phyloP scores from a whole-genome alignment of 2,888 invertebrate genomes.

The Microctonus brassicae region DNA sequence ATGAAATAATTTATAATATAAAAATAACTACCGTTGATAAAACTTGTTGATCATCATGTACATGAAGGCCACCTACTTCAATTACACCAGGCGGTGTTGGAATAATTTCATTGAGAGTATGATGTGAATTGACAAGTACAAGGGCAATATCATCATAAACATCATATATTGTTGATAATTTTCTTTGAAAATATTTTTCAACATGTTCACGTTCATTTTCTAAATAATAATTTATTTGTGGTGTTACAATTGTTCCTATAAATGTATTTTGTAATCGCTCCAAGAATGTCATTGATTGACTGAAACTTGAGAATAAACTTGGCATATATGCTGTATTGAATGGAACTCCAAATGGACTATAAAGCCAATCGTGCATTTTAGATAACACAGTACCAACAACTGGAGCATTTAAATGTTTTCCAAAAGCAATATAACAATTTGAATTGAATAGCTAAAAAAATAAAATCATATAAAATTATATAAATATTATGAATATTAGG shows the following conservation, averaged over 20 bases:
- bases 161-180: slow-evolving; percentile 42
- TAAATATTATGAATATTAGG: too few species aligned
- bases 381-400: slow-evolving; percentile 48
- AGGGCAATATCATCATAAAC: slow-evolving; percentile 58
- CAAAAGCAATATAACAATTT: slow-evolving; percentile 56
- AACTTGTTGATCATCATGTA: slow-evolving; percentile 45
- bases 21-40: slow-evolving; percentile 42
- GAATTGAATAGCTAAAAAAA: slow-evolving; percentile 51
- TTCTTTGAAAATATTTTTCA: slow-evolving; percentile 50
- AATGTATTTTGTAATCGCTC: slow-evolving; percentile 54
- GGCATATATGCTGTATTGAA: slow-evolving; percentile 49
- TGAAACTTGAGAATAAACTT: slow-evolving; percentile 39
- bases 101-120: slow-evolving; percentile 71
- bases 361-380: slow-evolving; percentile 53
- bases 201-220: slow-evolving; percentile 42
- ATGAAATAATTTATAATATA: not conserved
- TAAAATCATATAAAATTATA: not conserved
- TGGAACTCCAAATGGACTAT: slow-evolving; percentile 51
- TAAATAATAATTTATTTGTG: slow-evolving; percentile 36
- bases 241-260: not conserved
- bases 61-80: slow-evolving; percentile 73
- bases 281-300: slow-evolving; percentile 50
- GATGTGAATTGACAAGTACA: slow-evolving; percentile 72
- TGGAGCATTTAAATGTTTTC: slow-evolving; percentile 53
- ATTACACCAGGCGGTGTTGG: slow-evolving; percentile 70